Percentiles rank a stretch among this genome's conserved stretches.
Conservation (phyloP, 2,888 invertebrate genomes). For the Ceriagrion tenellum region DNA sequence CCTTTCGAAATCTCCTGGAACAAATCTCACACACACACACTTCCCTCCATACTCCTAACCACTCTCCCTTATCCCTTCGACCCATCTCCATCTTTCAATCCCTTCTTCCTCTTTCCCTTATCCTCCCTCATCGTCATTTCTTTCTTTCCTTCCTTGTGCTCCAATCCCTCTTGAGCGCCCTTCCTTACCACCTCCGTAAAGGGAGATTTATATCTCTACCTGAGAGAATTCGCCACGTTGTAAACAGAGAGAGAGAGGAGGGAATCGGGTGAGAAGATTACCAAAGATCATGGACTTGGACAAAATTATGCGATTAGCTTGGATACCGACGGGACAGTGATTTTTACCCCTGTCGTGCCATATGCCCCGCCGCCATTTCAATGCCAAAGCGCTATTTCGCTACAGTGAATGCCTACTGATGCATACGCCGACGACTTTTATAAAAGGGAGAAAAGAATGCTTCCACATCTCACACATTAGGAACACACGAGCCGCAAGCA, state of each 20-base stretch:
- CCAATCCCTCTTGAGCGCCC: background rate
- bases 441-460: background rate
- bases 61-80: slow-evolving; percentile 3
- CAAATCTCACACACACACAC: background rate
- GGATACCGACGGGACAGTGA: background rate
- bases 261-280: slow-evolving; percentile 1
- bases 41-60: background rate
- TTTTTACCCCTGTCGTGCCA: background rate
- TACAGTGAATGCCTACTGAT: background rate
- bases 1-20: slow-evolving; percentile 29
- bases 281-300: slow-evolving; percentile 14
- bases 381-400: background rate
- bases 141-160: slow-evolving; percentile 1
- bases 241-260: background rate
- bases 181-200: background rate
- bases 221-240: background rate
- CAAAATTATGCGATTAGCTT: background rate
- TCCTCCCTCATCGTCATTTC: background rate
- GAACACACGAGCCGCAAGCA: too few relatives aligned
- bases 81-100: slow-evolving; percentile 23
- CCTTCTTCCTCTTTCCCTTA: background rate
- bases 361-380: background rate
- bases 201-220: slow-evolving; percentile 38
- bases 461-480: background rate
- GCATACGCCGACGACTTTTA: background rate